Percentiles rank a stretch among this genome's conserved stretches.
Conservation (phyloP, 2,113 vertebrate species). For the Phyllostomus hastatus region DNA sequence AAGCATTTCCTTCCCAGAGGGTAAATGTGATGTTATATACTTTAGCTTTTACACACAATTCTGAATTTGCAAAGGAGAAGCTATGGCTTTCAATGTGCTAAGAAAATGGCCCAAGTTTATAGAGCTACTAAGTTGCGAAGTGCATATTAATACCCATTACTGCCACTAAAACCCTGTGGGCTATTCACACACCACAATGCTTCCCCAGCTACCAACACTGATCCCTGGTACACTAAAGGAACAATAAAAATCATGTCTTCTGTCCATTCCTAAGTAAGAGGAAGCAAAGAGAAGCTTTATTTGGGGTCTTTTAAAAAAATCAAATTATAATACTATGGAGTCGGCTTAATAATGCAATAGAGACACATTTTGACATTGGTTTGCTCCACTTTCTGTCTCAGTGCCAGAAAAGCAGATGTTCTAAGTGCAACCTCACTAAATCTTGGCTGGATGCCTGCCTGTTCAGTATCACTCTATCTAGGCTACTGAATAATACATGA, state of each 20-base stretch:
- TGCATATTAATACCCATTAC: background rate
- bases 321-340: background rate
- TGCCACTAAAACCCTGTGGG: background rate
- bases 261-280: background rate
- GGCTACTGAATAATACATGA: slow-evolving; percentile 44
- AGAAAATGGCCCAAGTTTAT: background rate
- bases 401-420: slow-evolving; percentile 70
- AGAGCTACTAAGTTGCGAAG: background rate
- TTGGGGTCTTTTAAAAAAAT: background rate
- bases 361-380: background rate
- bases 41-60: background rate
- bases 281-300: background rate
- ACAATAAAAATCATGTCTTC: background rate
- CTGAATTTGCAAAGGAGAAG: background rate
- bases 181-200: background rate
- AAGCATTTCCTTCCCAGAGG: background rate
- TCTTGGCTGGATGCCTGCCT: slow-evolving; percentile 62
- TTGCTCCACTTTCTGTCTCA: background rate
- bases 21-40: background rate
- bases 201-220: background rate
- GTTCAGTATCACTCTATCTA: slow-evolving; percentile 64
- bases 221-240: background rate
- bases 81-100: background rate
- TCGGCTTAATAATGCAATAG: background rate
- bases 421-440: background rate